Evolutionary conservation across 2,888 invertebrate species (phyloP).

Genomic region (Perizoma affinitatum): DNA sequence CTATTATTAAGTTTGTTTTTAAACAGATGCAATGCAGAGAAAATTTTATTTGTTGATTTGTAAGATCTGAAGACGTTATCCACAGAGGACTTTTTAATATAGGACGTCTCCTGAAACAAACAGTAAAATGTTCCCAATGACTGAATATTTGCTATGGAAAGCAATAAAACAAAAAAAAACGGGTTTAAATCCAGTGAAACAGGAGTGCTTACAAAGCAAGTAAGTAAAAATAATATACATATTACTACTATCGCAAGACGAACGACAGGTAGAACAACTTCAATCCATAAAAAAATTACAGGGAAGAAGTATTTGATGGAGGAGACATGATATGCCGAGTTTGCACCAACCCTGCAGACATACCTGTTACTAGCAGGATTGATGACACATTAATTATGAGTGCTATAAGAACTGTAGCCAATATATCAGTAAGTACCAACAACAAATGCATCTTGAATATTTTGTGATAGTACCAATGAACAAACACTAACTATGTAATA

Average conservation of each 20-base stretch:
- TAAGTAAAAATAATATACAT: slow-evolving; percentile 22
- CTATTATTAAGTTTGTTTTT: too few relatives aligned
- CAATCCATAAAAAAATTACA: slow-evolving; percentile 11
- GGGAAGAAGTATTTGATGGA: slow-evolving; percentile 34
- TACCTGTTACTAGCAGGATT: slow-evolving; percentile 38
- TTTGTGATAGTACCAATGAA: too few relatives aligned
- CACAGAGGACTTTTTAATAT: too few relatives aligned
- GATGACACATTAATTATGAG: slow-evolving; percentile 35
- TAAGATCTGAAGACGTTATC: too few relatives aligned
- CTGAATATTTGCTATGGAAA: slow-evolving; percentile 36
- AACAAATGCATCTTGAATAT: too few relatives aligned
- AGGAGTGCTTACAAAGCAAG: slow-evolving; percentile 28
- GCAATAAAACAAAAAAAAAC: slow-evolving; percentile 31
- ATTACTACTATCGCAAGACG: too few relatives aligned
- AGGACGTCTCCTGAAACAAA: slow-evolving; percentile 1
- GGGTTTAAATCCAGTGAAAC: slow-evolving; percentile 23
- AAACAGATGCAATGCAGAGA: too few relatives aligned
- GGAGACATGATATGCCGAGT: slow-evolving; percentile 43
- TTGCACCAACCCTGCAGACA: slow-evolving; percentile 40
- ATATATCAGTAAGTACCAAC: slow-evolving; percentile 35
- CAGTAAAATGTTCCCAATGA: slow-evolving; percentile 30
- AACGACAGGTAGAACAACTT: background rate
- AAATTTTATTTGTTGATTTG: too few relatives aligned
- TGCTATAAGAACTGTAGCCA: slow-evolving; percentile 40
- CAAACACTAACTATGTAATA: too few relatives aligned